These are phyloP conservation scores for Gymnopithys bicolor DNA, from an alignment of 2,797 vertebrate genomes.

Conservation along the genomic window DNA sequence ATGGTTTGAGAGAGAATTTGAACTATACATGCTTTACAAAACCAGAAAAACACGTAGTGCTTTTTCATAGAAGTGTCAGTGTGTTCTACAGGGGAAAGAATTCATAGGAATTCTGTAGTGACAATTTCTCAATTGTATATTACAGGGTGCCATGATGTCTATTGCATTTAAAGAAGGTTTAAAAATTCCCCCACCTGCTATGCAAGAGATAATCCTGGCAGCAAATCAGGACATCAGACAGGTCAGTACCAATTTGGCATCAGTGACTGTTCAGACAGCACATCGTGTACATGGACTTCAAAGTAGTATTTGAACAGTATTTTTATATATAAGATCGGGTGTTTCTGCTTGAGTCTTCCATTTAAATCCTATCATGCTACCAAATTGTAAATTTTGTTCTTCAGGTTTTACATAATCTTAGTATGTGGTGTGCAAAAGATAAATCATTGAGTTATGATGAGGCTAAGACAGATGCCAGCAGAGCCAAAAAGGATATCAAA, in stretches of 20 bases:
- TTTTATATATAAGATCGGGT: neutral
- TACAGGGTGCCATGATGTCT: conserved; percentile 96
- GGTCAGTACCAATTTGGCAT: conserved; percentile 74
- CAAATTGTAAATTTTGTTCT: neutral
- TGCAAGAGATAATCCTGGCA: conserved; percentile 95
- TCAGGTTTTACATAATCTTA: conserved; percentile 96
- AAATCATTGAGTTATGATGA: conserved; percentile 93
- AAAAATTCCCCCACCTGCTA: conserved; percentile 92
- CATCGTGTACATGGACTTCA: accelerated
- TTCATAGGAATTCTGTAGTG: neutral
- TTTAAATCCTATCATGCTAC: neutral
- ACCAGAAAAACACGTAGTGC: neutral
- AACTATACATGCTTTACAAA: neutral
- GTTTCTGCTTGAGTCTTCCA: neutral
- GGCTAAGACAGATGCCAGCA: conserved; percentile 87
- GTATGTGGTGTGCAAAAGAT: conserved; percentile 93
- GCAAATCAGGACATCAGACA: conserved; percentile 98
- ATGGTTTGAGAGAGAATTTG: neutral
- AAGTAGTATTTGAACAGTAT: neutral
- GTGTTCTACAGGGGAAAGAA: neutral
- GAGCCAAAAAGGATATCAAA: conserved; percentile 92
- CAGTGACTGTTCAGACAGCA: neutral
- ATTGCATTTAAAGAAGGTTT: conserved; percentile 95
- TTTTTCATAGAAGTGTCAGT: neutral
- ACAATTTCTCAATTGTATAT: neutral